Base-by-base conservation (phyloP, 2,113 vertebrate genomes). In the Pardalotus punctatus region DNA sequence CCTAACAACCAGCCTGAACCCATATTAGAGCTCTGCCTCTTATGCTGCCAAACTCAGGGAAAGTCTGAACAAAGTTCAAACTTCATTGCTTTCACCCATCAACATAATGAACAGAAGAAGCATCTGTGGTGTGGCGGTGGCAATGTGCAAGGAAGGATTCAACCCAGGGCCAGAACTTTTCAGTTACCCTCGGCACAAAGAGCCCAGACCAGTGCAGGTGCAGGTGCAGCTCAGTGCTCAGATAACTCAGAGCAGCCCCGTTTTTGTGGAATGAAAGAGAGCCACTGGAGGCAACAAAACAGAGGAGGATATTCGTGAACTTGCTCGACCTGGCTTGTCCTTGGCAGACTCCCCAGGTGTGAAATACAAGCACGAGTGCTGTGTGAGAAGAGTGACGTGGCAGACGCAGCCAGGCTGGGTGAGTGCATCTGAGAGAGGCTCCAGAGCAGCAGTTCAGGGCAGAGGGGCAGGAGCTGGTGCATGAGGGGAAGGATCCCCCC, bases 361-460 rank as follows among this genome's bases (percentile, higher is more conserved):
- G 78, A 79, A 71, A 61, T 18, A 17, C 16, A 31, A n/a, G 43
- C 29, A 21, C 0, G 0, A 33, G 24, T 14, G 48, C 51, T 64
- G 54, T 42, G 50, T 40, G 12, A 35, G 67, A 67, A 36, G 48
- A 71, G 24, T 7, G 58, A 20, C 1, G 1, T 14, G 67, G 64
- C 72, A 81, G 69, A 35, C 35, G 36, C 74, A 69, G 60, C 22
- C 1, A 1, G 40, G 72, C 58, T 53, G 72, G 38, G 23, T 45
- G 43, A 81, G 61, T 19, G 40, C n/a, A 28, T 42, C 33, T 1
- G 0, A 33, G 71, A 45, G 40, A 12, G 76, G 66, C 38, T 10
- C 8, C 2, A 3, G 43, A 42, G 8, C 0, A 1, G 42, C 1
- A 3, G 0, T 43, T 47, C 2, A 7, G 43, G n/a, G n/a, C 31